phyloP scores from a whole-genome alignment of 2,797 vertebrate genomes.

The Sternarchorhynchus goeldii region DNA sequence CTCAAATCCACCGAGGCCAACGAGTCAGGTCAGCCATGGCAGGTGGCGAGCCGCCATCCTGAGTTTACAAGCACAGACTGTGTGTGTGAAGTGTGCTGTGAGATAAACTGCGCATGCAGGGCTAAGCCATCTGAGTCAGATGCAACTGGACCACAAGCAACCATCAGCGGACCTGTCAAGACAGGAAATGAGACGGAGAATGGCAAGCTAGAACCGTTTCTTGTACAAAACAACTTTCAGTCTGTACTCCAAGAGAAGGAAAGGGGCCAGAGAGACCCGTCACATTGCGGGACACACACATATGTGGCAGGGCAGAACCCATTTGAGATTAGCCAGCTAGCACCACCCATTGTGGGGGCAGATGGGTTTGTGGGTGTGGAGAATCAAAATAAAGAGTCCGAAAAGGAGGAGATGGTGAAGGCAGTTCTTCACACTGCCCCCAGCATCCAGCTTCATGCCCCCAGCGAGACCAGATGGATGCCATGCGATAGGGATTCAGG shows the following conservation, averaged over 20 bases:
- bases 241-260: not conserved
- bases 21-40: slow-evolving; percentile 30
- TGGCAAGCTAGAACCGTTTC: not conserved
- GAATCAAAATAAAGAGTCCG: not conserved
- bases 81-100: slow-evolving; percentile 31
- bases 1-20: slow-evolving; percentile 28
- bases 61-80: slow-evolving; percentile 32
- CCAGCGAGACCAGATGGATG: slow-evolving; percentile 32
- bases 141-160: slow-evolving; percentile 6
- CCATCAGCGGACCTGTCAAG: slow-evolving; percentile 11
- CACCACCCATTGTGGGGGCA: not conserved
- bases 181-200: slow-evolving; percentile 3
- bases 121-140: slow-evolving; percentile 7
- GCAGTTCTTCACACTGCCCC: slow-evolving; percentile 20
- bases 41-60: slow-evolving; percentile 42
- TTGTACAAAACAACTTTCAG: slow-evolving; percentile 2
- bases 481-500: slow-evolving; percentile 21
- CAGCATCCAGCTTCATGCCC: slow-evolving; percentile 42
- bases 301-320: not conserved
- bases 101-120: slow-evolving; percentile 53
- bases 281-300: not conserved
- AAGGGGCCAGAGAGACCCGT: not conserved
- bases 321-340: not conserved
- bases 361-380: not conserved
- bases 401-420: not conserved